These are phyloP conservation scores for Meiosimyza platycephala DNA, from an alignment of 2,888 invertebrate genomes.

Conservation along the genomic window DNA sequence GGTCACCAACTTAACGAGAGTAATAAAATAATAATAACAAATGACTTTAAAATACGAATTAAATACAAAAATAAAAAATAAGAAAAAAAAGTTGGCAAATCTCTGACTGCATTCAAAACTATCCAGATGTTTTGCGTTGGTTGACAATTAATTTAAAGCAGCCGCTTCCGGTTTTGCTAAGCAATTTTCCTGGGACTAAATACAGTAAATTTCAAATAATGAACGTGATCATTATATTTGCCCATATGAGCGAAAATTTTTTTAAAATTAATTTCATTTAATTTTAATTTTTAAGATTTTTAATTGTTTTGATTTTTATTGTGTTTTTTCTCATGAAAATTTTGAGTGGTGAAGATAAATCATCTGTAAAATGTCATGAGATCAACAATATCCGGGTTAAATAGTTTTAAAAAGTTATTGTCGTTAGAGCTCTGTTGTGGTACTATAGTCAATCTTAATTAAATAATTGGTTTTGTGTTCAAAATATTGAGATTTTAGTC, in stretches of 20 bases:
- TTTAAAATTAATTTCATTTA: constrained; percentile 13
- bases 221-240: neutral
- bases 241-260: neutral
- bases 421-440: too few relatives aligned
- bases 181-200: constrained; percentile 1
- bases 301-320: too few relatives aligned
- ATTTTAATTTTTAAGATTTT: neutral
- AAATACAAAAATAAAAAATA: neutral
- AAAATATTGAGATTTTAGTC: too few relatives aligned
- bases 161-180: constrained; percentile 24
- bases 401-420: too few relatives aligned
- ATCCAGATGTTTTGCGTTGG: constrained; percentile 20
- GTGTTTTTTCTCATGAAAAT: too few relatives aligned
- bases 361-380: too few relatives aligned
- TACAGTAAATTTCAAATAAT: constrained; percentile 9
- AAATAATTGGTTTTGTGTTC: too few relatives aligned
- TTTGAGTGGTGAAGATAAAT: too few relatives aligned
- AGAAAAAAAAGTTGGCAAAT: neutral
- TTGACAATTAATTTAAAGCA: constrained; percentile 33
- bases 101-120: neutral
- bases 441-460: too few relatives aligned
- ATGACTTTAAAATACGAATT: neutral
- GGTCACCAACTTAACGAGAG: neutral
- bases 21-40: constrained; percentile 14
- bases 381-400: too few relatives aligned